Evolutionary conservation across 2,797 vertebrate species (phyloP).

Genomic region (Serranus cabrilla): DNA sequence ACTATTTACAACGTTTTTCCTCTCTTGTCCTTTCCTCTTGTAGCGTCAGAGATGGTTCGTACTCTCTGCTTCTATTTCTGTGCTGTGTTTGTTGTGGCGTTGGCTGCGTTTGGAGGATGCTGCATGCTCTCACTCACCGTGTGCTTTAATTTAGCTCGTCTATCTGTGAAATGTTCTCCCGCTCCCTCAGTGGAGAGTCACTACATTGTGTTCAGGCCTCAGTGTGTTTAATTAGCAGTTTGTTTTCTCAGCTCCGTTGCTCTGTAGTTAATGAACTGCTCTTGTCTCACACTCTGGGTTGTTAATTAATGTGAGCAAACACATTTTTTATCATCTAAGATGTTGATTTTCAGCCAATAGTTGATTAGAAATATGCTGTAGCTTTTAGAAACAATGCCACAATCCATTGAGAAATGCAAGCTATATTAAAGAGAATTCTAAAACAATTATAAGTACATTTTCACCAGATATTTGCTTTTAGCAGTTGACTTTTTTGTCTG

Average conservation of each 20-base stretch:
- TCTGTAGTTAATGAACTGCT: slow-evolving; percentile 9
- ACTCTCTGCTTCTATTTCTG: slow-evolving; percentile 69
- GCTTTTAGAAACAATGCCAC: background rate
- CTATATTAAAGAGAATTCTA: background rate
- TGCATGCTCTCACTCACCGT: slow-evolving; percentile 19
- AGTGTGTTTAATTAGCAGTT: background rate
- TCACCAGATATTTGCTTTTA: background rate
- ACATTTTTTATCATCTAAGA: background rate
- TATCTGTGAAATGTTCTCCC: background rate
- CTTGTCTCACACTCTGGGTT: background rate
- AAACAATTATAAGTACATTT: background rate
- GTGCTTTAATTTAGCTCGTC: background rate
- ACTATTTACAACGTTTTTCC: slow-evolving; percentile 35
- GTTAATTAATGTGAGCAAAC: slow-evolving; percentile 4
- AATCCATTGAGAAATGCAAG: background rate
- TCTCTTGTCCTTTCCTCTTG: slow-evolving; percentile 62
- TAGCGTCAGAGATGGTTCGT: slow-evolving; percentile 99
- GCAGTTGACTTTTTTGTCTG: background rate
- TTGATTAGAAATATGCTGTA: background rate
- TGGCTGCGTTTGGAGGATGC: slow-evolving; percentile 33
- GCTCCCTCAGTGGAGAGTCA: background rate
- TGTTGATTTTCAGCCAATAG: slow-evolving; percentile 12
- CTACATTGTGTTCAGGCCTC: background rate
- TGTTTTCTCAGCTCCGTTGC: background rate
- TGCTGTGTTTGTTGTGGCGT: slow-evolving; percentile 27